Percentiles rank a stretch among this genome's conserved stretches.
phyloP scores from a whole-genome alignment of 2,113 vertebrate genomes.

The Poecile atricapillus region DNA sequence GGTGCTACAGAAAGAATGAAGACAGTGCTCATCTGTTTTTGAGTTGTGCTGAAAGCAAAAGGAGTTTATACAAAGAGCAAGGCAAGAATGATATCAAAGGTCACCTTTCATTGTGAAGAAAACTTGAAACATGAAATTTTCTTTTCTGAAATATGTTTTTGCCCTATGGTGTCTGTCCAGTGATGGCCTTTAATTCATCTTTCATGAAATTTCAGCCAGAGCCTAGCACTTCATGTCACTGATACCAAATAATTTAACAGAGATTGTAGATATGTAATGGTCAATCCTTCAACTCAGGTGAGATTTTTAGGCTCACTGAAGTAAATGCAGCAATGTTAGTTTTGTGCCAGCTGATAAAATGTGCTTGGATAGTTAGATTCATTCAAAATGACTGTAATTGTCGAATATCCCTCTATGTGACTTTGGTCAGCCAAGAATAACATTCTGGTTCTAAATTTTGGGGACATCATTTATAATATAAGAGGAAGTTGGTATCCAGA shows the following conservation, averaged over 20 bases:
- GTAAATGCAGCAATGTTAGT: neutral
- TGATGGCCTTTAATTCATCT: neutral
- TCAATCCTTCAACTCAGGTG: neutral
- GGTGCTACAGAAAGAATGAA: neutral
- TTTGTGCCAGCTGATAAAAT: neutral
- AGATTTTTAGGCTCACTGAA: neutral
- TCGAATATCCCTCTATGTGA: neutral
- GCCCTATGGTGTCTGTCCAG: neutral
- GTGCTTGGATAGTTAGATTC: neutral
- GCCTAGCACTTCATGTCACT: neutral
- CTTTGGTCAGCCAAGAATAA: neutral
- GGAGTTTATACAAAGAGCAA: neutral
- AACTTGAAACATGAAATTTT: slow-evolving; percentile 15
- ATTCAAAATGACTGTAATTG: neutral
- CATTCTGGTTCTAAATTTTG: neutral
- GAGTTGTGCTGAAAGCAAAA: neutral
- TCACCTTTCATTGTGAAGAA: slow-evolving; percentile 39
- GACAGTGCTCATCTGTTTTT: neutral
- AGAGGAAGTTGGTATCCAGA: neutral
- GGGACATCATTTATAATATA: neutral
- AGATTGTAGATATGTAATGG: neutral
- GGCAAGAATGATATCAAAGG: slow-evolving; percentile 37
- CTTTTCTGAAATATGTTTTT: slow-evolving; percentile 10
- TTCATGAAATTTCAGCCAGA: slow-evolving; percentile 31
- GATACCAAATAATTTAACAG: slow-evolving; percentile 9